Evolutionary conservation across 2,888 invertebrate genomes (phyloP).

Genomic region (Leptopterna dolabrata): DNA sequence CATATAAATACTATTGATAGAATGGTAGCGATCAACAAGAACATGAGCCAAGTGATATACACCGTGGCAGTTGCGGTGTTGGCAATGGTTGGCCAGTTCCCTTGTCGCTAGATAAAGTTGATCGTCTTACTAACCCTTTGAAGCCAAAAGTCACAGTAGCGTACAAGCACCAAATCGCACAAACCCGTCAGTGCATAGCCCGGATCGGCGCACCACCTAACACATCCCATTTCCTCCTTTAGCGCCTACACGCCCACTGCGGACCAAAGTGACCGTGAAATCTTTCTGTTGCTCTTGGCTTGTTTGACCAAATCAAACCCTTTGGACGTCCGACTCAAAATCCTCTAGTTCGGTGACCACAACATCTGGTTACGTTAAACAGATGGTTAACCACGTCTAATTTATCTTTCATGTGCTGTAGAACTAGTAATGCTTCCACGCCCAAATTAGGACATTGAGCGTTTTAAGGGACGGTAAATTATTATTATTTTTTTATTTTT

Average conservation of each 20-base stretch:
- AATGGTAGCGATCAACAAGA: too few species aligned
- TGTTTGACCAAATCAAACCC: constrained; percentile 20
- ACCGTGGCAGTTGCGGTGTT: too few species aligned
- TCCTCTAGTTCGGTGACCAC: not conserved
- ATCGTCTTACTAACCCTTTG: not conserved
- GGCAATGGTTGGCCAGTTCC: not conserved
- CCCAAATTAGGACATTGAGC: too few species aligned
- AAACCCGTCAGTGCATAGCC: constrained; percentile 29
- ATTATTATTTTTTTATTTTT: too few species aligned
- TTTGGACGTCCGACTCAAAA: not conserved
- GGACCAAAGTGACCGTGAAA: constrained; percentile 45
- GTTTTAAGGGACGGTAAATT: too few species aligned
- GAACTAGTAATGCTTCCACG: too few species aligned
- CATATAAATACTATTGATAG: too few species aligned
- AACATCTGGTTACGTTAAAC: not conserved
- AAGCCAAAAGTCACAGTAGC: not conserved
- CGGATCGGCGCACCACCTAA: not conserved
- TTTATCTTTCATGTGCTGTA: not conserved
- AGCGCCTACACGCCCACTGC: constrained; percentile 42
- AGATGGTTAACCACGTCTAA: not conserved
- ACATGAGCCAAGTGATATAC: too few species aligned
- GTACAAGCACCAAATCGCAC: constrained; percentile 14
- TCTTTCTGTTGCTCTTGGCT: constrained; percentile 6
- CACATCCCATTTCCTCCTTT: constrained; percentile 21
- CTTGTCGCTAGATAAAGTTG: not conserved